Base-by-base conservation (phyloP, 2,888 invertebrate species). In the Rambutsinella grinnellia region DNA sequence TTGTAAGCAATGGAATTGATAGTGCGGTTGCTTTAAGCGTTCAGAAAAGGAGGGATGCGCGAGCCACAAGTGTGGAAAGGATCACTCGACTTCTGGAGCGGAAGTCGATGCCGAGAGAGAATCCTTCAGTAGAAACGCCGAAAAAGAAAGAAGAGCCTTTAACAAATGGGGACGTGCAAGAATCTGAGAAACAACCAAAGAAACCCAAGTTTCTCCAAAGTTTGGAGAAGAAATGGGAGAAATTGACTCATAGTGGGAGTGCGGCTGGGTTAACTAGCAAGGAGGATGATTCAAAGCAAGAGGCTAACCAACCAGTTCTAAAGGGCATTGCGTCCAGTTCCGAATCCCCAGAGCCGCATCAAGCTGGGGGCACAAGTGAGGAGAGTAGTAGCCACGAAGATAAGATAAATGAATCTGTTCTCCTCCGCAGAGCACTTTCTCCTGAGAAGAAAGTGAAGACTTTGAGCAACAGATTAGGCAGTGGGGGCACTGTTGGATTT, bases 211-310 rank as follows among this genome's bases (percentile, higher is more conserved):
- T 94, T 82, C 87, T 94, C 49, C 93, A 93, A 85, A 91, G 91
- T 0, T 90, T 94, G 83, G 93, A 94, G 54, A 93, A 93, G 85
- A 86, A 86, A 85, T 82, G 87, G 86, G 93, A 93, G 86, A 93
- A 92, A 85, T 89, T 93, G 46, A 81, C 80, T 6, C 60, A 60
- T 36, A 1, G 19, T 21, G 51, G 51, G 5, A 19, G n/a, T 15
- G 15, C 19, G 2, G 26, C 53, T 47, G 15, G n/a, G n/a, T n/a
- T n/a, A n/a, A n/a, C n/a, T n/a, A n/a, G n/a, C n/a, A n/a, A n/a
- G n/a, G n/a, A n/a, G n/a, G n/a, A n/a, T n/a, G n/a, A n/a, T n/a
- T n/a, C n/a, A n/a, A n/a, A n/a, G n/a, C n/a, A n/a, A n/a, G n/a
- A n/a, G n/a, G n/a, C n/a, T n/a, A n/a, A n/a, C n/a, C n/a, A n/a